Conservation (phyloP, 2,888 invertebrate genomes). For the Nomada ferruginata region DNA sequence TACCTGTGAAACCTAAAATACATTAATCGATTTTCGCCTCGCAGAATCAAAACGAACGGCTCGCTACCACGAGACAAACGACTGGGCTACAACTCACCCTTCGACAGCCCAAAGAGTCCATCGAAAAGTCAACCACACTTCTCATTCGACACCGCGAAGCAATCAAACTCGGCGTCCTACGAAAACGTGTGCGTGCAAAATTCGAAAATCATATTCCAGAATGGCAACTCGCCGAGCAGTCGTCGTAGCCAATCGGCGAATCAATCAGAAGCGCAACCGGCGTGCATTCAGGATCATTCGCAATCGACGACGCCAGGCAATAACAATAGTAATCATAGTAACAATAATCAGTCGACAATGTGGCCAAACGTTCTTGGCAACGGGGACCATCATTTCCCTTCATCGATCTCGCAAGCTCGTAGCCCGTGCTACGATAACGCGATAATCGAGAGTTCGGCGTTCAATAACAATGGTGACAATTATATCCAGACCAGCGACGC, state of each 20-base stretch:
- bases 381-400: conserved; percentile 66
- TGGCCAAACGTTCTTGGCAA: conserved; percentile 73
- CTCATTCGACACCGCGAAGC: conserved; percentile 84
- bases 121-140: conserved; percentile 79
- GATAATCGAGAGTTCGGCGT: conserved; percentile 58
- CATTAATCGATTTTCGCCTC: conserved; percentile 58
- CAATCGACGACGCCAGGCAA: conserved; percentile 74
- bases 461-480: conserved; percentile 39
- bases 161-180: conserved; percentile 69
- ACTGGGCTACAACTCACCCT: conserved; percentile 82
- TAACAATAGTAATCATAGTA: conserved; percentile 55
- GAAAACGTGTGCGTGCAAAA: conserved; percentile 81
- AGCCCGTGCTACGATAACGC: conserved; percentile 79
- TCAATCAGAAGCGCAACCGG: conserved; percentile 44
- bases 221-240: conserved; percentile 56
- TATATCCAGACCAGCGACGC: conserved; percentile 42
- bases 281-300: conserved; percentile 34
- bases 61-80: conserved; percentile 91
- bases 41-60: conserved; percentile 95
- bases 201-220: conserved; percentile 77
- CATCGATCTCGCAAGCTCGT: conserved; percentile 74
- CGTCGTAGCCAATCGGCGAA: conserved; percentile 42
- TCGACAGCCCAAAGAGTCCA: conserved; percentile 80
- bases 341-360: conserved; percentile 70
- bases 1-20: too few relatives aligned